Percentiles rank a stretch among this genome's conserved stretches.
Conservation (phyloP, 2,113 vertebrate species). For the Gnathonemus echidnorhynchus region DNA sequence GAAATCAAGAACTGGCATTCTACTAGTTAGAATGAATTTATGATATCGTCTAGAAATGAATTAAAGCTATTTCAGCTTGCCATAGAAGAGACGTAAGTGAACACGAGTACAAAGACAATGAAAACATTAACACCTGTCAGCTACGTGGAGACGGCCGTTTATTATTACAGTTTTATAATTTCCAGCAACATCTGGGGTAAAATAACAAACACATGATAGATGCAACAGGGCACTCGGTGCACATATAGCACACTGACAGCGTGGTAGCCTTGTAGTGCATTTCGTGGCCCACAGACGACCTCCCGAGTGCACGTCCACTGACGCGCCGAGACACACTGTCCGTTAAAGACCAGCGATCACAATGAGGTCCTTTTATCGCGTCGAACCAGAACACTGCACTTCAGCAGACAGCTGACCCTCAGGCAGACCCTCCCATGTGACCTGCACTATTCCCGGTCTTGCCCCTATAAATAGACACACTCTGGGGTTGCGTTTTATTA, state of each 20-base stretch:
- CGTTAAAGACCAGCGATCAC: neutral
- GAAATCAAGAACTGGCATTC: no score
- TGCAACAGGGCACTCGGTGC: neutral
- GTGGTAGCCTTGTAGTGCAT: no score
- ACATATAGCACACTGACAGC: neutral
- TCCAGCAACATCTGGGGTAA: neutral
- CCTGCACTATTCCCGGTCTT: slow-evolving; percentile 59
- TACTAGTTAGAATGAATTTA: no score
- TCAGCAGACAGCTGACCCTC: slow-evolving; percentile 29
- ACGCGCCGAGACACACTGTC: neutral
- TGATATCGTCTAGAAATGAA: no score
- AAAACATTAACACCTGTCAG: neutral
- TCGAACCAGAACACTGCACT: neutral
- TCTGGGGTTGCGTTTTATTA: slow-evolving; percentile 42
- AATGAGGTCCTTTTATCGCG: neutral
- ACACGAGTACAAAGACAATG: neutral
- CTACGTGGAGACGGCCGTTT: neutral
- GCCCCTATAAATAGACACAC: slow-evolving; percentile 68
- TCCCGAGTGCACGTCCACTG: neutral
- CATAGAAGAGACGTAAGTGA: neutral
- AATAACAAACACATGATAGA: neutral
- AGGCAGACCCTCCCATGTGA: slow-evolving; percentile 52
- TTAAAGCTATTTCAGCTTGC: no score
- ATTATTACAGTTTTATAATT: neutral
- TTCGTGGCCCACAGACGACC: neutral